Base-by-base conservation (phyloP, 2,888 invertebrate genomes). In the Tethea ocularis region DNA sequence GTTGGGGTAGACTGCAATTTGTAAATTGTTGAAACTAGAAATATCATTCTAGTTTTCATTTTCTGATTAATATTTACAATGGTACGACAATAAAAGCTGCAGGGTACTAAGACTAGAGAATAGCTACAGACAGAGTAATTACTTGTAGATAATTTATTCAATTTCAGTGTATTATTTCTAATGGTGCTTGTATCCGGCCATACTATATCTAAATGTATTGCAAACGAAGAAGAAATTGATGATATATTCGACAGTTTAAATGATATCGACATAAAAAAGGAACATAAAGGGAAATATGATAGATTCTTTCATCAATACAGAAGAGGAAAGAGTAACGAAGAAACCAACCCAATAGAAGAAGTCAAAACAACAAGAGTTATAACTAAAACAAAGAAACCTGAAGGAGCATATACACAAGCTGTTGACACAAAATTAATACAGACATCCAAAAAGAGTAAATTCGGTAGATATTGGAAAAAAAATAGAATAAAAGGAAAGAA, bases 141-240 rank as follows among this genome's bases (percentile, higher is more conserved):
- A 56, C 51, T 51, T 59, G 53, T 61, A 36, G n/a, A 22, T 10
- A 2, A 22, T 24, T 17, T 38, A 55, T 57, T 68, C 58, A 70
- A 60, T 84, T 81, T 58, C 86, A 91, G 91, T 86, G 80, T 89
- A 83, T 83, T 88, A 83, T 83, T 84, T 84, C 80, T 88, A 76
- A 87, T 88, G 80, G 84, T 86, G 75, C 78, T 85, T 67, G 74
- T 78, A 64, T 76, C 79, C 63, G 74, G 86, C 75, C 82, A 81
- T 74, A 86, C 86, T 81, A 82, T 87, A 83, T 86, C 85, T 78
- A 89, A 86, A 88, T 85, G 83, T 82, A 82, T 77, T 69, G 71
- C 74, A 62, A 70, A 77, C 55, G 61, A 78, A 56, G 67, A 80
- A 54, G 68, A 68, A 62, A 60, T 73, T 46, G 67, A 80, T 69